Evolutionary conservation across 2,113 vertebrate genomes (phyloP).

Genomic region (Aegithalos caudatus): DNA sequence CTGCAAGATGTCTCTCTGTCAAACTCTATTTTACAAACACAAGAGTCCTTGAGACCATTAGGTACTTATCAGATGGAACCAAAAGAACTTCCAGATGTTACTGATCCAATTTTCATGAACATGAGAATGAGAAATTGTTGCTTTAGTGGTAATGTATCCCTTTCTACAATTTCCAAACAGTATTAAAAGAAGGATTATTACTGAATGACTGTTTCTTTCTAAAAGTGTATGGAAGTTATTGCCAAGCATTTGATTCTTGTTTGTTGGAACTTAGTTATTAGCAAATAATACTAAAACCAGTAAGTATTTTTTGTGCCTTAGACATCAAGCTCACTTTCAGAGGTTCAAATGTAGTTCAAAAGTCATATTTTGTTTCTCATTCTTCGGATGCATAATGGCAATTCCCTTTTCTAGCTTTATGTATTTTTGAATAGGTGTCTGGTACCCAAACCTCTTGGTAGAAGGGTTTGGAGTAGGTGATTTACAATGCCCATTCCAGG

Average conservation of each 20-base stretch:
- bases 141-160: neutral
- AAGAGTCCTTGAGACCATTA: neutral
- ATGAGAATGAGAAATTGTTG: neutral
- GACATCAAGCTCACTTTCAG: neutral
- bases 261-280: neutral
- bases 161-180: neutral
- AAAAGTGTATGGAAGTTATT: neutral
- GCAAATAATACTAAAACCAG: neutral
- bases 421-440: neutral
- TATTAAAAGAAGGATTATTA: neutral
- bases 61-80: neutral
- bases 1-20: neutral
- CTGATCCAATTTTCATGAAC: neutral
- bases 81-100: constrained; percentile 10
- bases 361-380: neutral
- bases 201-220: neutral
- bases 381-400: neutral
- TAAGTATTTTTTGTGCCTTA: neutral
- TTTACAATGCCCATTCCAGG: neutral
- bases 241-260: neutral
- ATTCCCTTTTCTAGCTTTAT: neutral
- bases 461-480: neutral
- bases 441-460: neutral
- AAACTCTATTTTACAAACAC: neutral
- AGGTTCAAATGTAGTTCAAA: neutral